Conservation (phyloP, 2,888 invertebrate species). For the Rotaria sp. region DNA sequence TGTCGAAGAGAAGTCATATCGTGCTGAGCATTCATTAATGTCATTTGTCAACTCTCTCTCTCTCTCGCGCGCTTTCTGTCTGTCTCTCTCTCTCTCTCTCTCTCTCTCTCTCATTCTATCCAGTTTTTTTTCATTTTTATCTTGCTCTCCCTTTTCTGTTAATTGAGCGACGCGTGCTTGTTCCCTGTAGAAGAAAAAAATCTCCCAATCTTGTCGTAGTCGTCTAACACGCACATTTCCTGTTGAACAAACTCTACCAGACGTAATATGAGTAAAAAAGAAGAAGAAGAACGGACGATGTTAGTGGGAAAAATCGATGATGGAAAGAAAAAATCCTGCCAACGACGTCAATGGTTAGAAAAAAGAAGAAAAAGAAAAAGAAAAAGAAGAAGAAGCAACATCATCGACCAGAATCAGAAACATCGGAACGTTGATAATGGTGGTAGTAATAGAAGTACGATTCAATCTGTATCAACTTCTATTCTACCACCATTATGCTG, state of each 20-base stretch:
- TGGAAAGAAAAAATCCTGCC: background rate
- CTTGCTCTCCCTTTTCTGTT: background rate
- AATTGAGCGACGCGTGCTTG: background rate
- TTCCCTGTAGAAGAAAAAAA: background rate
- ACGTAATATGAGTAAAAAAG: constrained; percentile 6
- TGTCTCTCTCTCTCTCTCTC: background rate
- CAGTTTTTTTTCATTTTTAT: background rate
- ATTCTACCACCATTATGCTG: background rate
- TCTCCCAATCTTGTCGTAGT: background rate
- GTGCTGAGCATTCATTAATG: constrained; percentile 11
- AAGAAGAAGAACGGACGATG: background rate
- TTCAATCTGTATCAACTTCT: background rate
- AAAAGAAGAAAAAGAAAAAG: constrained; percentile 6
- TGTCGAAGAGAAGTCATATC: background rate
- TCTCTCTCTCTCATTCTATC: background rate
- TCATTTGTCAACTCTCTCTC: constrained; percentile 8
- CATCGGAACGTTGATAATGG: background rate
- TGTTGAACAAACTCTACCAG: background rate
- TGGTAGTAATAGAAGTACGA: background rate
- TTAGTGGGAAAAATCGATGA: background rate
- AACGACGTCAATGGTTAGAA: background rate
- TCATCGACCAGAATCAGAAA: constrained; percentile 6
- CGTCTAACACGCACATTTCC: background rate
- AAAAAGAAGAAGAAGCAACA: background rate
- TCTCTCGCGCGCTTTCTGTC: background rate